These are phyloP conservation scores for Neoseiulus cucumeris DNA, from an alignment of 1,140 invertebrate species.

Conservation along the genomic window DNA sequence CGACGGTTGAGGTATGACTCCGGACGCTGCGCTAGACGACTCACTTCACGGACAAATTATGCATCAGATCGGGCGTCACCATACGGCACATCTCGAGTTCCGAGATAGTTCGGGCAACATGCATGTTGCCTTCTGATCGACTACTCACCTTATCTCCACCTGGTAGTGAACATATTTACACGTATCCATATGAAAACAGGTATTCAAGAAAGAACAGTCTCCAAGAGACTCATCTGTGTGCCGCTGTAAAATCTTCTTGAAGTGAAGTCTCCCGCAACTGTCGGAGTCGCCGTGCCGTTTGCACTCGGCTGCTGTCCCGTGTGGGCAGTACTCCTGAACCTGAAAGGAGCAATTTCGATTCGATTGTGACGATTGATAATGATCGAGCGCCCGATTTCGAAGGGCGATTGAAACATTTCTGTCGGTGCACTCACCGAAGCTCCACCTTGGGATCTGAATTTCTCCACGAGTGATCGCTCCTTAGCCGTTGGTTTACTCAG, in stretches of 20 bases:
- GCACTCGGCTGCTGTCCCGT: slow-evolving; percentile 79
- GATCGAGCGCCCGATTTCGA: background rate
- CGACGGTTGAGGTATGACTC: background rate
- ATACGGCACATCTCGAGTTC: background rate
- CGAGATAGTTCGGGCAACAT: slow-evolving; percentile 23
- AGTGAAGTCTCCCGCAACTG: slow-evolving; percentile 75
- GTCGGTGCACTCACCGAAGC: slow-evolving; percentile 24
- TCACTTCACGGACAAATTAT: too few relatives aligned
- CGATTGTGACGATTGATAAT: background rate
- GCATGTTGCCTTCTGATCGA: slow-evolving; percentile 22
- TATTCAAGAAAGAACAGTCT: slow-evolving; percentile 92
- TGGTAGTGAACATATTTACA: slow-evolving; percentile 95
- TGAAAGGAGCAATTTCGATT: slow-evolving; percentile 32
- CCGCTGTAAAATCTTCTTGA: slow-evolving; percentile 87
- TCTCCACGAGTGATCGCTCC: slow-evolving; percentile 73
- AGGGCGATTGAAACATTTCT: background rate
- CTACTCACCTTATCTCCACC: slow-evolving; percentile 43
- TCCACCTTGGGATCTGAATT: slow-evolving; percentile 79
- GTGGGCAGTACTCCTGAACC: slow-evolving; percentile 78
- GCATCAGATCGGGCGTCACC: too few relatives aligned
- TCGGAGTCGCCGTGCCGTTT: slow-evolving; percentile 29
- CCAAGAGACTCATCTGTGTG: slow-evolving; percentile 90
- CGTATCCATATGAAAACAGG: slow-evolving; percentile 96
- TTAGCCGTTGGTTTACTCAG: slow-evolving; percentile 87
- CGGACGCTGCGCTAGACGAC: too few relatives aligned